Percentiles rank a stretch among this genome's conserved stretches.
These are phyloP conservation scores for Aporophyla nigra DNA, from an alignment of 2,888 invertebrate genomes.

Conservation along the genomic window DNA sequence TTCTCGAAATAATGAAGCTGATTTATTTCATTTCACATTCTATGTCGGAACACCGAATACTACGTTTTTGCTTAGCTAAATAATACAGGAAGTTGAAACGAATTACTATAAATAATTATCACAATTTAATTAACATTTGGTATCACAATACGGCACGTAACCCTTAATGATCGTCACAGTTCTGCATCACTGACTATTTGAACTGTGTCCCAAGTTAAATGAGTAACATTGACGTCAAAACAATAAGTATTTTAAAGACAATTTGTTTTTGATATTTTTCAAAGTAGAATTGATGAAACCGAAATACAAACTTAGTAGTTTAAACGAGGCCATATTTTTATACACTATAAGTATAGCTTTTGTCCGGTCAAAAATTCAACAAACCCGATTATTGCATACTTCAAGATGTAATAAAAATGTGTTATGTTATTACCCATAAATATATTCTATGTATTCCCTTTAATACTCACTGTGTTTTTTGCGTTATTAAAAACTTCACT, in stretches of 20 bases:
- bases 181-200: constrained; percentile 50
- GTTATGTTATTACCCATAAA: no score
- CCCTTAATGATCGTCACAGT: constrained; percentile 28
- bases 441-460: no score
- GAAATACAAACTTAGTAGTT: not conserved
- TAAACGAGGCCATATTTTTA: not conserved
- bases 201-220: constrained; percentile 47
- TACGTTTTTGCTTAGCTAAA: not conserved
- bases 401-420: no score
- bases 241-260: not conserved
- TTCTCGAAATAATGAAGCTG: not conserved
- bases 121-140: constrained; percentile 32
- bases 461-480: no score
- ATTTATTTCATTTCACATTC: not conserved
- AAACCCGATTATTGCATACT: not conserved
- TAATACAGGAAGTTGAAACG: not conserved
- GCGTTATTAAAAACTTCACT: no score
- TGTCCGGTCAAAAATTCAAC: not conserved
- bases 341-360: not conserved
- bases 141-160: constrained; percentile 34
- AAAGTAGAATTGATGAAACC: not conserved
- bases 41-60: not conserved
- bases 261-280: no score
- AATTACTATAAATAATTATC: constrained; percentile 14
- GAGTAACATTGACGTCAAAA: constrained; percentile 12